Percentiles rank a stretch among this genome's conserved stretches.
Conservation (phyloP, 2,113 vertebrate genomes). For the Megaleporinus macrocephalus region DNA sequence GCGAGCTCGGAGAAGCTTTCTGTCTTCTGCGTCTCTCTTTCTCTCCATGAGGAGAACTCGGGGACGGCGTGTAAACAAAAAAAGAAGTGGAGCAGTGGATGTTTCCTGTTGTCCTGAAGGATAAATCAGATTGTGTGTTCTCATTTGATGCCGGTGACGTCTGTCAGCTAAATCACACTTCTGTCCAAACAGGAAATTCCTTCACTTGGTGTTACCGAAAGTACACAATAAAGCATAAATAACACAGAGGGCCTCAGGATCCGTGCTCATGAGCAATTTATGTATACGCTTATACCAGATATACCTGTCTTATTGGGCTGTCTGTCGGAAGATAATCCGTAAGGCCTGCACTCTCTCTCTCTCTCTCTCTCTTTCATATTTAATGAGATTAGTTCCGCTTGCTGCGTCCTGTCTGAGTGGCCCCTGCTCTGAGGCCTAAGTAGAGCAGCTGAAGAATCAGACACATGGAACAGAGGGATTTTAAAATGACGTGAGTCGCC, state of each 20-base stretch:
- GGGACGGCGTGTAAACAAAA: constrained; percentile 15
- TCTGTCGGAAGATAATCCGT: neutral
- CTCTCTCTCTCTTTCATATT: constrained; percentile 51
- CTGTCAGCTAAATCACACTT: constrained; percentile 48
- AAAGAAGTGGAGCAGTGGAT: constrained; percentile 20
- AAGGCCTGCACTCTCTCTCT: constrained; percentile 19
- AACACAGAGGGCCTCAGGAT: neutral
- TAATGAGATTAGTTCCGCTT: constrained; percentile 60
- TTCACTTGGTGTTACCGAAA: constrained; percentile 13
- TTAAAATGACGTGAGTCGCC: neutral
- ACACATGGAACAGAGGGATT: constrained; percentile 2
- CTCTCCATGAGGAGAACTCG: neutral
- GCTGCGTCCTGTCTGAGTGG: constrained; percentile 31
- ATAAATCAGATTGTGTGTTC: constrained; percentile 13
- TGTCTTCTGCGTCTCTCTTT: too few species aligned
- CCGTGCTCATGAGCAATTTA: neutral
- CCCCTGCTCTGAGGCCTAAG: constrained; percentile 27
- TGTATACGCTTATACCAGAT: neutral
- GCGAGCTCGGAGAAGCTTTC: neutral
- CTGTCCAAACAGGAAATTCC: constrained; percentile 53
- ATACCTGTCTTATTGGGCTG: neutral
- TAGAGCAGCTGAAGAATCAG: constrained; percentile 16
- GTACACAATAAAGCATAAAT: constrained; percentile 12
- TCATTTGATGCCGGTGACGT: constrained; percentile 31
- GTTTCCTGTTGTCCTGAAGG: constrained; percentile 42